phyloP scores from a whole-genome alignment of 2,113 vertebrate species.

The Nibea coibor region DNA sequence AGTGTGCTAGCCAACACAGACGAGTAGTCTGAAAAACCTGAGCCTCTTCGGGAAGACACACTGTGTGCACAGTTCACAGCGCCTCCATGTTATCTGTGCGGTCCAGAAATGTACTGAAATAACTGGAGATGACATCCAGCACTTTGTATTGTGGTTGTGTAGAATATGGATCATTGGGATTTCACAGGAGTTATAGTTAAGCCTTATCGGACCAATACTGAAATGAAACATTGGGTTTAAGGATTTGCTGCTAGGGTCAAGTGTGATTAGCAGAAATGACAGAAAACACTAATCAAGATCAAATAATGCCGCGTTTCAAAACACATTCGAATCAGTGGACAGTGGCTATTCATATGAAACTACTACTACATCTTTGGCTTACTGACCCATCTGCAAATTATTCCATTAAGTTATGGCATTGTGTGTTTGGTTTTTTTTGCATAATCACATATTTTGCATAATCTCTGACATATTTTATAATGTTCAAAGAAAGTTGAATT shows the following conservation, averaged over 20 bases:
- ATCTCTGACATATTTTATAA: not conserved
- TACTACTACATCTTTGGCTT: not conserved
- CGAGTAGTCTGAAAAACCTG: conserved; percentile 42
- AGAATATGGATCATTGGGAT: conserved; percentile 11
- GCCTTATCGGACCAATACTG: not conserved
- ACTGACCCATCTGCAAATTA: not conserved
- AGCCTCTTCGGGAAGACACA: conserved; percentile 31
- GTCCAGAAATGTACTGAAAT: conserved; percentile 41
- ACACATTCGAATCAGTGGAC: not conserved
- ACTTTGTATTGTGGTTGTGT: not conserved
- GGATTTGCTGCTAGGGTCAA: conserved; percentile 21
- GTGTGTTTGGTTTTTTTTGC: not conserved
- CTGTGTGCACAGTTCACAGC: conserved; percentile 14
- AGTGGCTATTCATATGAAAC: not conserved
- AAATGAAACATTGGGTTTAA: not conserved
- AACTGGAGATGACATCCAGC: not conserved
- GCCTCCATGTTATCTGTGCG: conserved; percentile 49
- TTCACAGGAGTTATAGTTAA: conserved; percentile 4
- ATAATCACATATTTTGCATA: not conserved
- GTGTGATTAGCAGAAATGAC: conserved; percentile 20
- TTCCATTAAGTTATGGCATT: not conserved
- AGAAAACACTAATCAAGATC: conserved; percentile 12
- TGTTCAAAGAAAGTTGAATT: not conserved
- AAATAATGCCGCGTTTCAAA: not conserved
- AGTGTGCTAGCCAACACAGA: conserved; percentile 44